Evolutionary conservation across 1,140 invertebrate species (phyloP).

Genomic region (Orchestia grillus): DNA sequence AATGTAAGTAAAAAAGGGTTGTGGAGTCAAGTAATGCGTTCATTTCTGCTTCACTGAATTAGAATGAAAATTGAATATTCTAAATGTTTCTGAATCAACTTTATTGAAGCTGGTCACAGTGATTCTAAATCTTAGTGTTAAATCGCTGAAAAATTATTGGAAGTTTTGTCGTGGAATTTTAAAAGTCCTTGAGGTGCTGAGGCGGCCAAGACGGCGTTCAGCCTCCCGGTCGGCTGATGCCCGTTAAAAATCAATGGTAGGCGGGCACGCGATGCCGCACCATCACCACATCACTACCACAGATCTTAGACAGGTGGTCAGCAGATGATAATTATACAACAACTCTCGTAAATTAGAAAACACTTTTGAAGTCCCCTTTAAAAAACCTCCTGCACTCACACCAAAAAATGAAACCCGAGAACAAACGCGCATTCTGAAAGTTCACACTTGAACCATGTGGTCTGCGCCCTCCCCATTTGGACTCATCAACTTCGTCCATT

Average conservation of each 20-base stretch:
- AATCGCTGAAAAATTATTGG: too few relatives aligned
- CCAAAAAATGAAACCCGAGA: too few relatives aligned
- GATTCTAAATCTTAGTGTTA: too few relatives aligned
- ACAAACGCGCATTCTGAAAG: not conserved
- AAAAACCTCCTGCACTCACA: not conserved
- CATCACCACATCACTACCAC: constrained; percentile 6
- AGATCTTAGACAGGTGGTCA: not conserved
- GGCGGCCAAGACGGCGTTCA: not conserved
- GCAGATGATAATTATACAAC: not conserved
- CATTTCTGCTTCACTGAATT: too few relatives aligned
- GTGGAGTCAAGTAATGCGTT: too few relatives aligned
- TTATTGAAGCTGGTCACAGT: too few relatives aligned
- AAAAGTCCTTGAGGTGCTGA: not conserved
- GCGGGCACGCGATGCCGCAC: not conserved
- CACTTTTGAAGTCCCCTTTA: not conserved
- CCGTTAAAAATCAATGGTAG: not conserved
- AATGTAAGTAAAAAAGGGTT: too few relatives aligned
- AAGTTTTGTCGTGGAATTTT: not conserved
- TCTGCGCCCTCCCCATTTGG: not conserved
- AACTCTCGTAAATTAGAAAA: not conserved
- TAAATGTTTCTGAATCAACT: too few relatives aligned
- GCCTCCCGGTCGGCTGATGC: not conserved
- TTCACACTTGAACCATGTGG: not conserved
- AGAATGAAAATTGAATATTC: too few relatives aligned
- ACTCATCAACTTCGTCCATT: not conserved